Conservation (phyloP, 64 coral and sea anemone genomes). For the Astreopora myriophthalma region DNA sequence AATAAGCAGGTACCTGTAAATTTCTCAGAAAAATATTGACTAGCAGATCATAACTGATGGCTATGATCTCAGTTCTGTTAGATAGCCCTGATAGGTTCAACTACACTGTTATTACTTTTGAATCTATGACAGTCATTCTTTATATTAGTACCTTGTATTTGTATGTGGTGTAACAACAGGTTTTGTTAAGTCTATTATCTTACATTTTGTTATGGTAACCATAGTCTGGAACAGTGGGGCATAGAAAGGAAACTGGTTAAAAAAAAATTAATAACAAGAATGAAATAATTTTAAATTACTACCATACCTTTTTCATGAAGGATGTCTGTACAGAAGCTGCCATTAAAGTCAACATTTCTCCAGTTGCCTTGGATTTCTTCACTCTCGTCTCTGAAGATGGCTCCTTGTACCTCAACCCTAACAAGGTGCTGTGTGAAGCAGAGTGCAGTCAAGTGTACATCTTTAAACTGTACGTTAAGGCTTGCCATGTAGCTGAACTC, state of each 20-base stretch:
- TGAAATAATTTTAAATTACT: neutral
- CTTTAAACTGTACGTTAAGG: slow-evolving; percentile 81
- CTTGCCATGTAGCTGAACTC: slow-evolving; percentile 60
- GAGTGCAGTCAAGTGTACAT: slow-evolving; percentile 73
- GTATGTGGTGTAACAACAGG: too few species aligned
- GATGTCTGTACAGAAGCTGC: slow-evolving; percentile 81
- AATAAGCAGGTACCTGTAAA: neutral
- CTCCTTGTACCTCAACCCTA: slow-evolving; percentile 42
- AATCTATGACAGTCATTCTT: too few species aligned
- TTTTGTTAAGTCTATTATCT: too few species aligned
- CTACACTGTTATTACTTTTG: too few species aligned
- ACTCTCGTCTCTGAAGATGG: slow-evolving; percentile 70
- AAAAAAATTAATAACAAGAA: too few species aligned
- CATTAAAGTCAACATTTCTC: slow-evolving; percentile 56
- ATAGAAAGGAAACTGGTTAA: too few species aligned
- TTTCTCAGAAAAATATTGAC: neutral
- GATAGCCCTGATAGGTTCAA: too few species aligned
- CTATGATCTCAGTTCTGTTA: too few species aligned
- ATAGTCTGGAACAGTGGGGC: too few species aligned
- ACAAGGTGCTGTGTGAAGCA: slow-evolving; percentile 59
- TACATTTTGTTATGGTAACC: too few species aligned
- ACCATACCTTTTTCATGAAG: slow-evolving; percentile 6
- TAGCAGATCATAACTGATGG: too few species aligned
- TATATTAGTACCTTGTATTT: too few species aligned
- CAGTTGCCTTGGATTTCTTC: slow-evolving; percentile 75